Conservation (phyloP, 2,888 invertebrate genomes). For the Ethmia dodecea region DNA sequence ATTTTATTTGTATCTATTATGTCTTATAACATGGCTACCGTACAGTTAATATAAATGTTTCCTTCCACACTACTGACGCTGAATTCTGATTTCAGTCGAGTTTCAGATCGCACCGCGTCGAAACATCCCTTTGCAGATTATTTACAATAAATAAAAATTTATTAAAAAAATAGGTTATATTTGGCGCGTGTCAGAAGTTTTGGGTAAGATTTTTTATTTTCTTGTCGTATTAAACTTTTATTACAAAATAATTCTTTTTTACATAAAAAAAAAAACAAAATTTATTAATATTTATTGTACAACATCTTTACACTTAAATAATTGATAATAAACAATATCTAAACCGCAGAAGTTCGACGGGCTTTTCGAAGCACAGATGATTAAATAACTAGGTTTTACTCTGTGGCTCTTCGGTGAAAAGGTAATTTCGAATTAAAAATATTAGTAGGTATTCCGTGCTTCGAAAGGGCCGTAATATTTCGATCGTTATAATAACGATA, state of each 20-base stretch:
- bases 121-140: neutral
- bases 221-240: too few species aligned
- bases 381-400: neutral
- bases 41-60: neutral
- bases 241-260: neutral
- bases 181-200: neutral
- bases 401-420: neutral
- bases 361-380: too few species aligned
- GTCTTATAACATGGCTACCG: neutral
- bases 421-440: neutral
- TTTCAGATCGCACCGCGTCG: slow-evolving; percentile 2
- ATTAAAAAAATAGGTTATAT: neutral
- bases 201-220: neutral
- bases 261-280: neutral
- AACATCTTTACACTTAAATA: neutral
- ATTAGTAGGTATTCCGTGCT: neutral
- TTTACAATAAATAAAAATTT: neutral
- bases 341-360: too few species aligned
- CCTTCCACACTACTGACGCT: neutral
- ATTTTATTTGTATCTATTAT: neutral
- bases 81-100: slow-evolving; percentile 11
- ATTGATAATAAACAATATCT: too few species aligned
- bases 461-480: neutral
- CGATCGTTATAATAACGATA: neutral
- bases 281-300: neutral